Percentiles rank a stretch among this genome's conserved stretches.
Conservation (phyloP, 2,888 invertebrate species). For the Sinhomidia bicolor region DNA sequence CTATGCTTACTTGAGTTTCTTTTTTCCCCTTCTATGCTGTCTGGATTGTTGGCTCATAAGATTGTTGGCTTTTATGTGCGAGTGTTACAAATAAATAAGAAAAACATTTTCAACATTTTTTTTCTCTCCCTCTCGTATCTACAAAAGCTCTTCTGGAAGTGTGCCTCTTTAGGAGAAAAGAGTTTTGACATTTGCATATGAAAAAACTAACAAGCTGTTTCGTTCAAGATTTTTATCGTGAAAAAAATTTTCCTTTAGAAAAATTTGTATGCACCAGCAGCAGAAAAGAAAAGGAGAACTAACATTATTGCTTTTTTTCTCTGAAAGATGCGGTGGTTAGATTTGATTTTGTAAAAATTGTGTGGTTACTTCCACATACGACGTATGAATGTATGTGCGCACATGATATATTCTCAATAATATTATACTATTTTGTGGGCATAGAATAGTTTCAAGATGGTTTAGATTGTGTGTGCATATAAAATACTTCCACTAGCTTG, state of each 20-base stretch:
- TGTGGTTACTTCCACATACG: neutral
- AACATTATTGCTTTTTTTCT: slow-evolving; percentile 13
- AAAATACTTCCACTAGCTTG: too few relatives aligned
- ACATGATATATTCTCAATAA: neutral
- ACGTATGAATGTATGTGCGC: neutral
- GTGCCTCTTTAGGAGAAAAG: neutral
- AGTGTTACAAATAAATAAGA: too few relatives aligned
- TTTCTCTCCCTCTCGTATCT: too few relatives aligned
- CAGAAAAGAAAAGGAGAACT: neutral
- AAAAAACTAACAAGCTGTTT: slow-evolving; percentile 61
- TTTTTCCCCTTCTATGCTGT: too few relatives aligned
- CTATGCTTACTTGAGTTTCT: too few relatives aligned
- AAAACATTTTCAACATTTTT: too few relatives aligned
- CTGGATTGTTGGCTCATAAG: too few relatives aligned
- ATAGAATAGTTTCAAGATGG: neutral
- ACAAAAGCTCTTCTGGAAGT: too few relatives aligned
- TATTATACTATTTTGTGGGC: neutral
- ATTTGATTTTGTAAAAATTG: slow-evolving; percentile 42
- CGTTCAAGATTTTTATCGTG: slow-evolving; percentile 60
- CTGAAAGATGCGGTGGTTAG: slow-evolving; percentile 2
- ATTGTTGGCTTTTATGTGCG: too few relatives aligned
- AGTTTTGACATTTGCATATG: slow-evolving; percentile 57
- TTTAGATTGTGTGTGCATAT: too few relatives aligned
- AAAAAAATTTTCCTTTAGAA: slow-evolving; percentile 34
- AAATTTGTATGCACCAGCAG: slow-evolving; percentile 29